Percentiles rank a stretch among this genome's conserved stretches.
Evolutionary conservation across 92 coral and sea anemone genomes (phyloP).

Genomic region (Actinernus sp.): DNA sequence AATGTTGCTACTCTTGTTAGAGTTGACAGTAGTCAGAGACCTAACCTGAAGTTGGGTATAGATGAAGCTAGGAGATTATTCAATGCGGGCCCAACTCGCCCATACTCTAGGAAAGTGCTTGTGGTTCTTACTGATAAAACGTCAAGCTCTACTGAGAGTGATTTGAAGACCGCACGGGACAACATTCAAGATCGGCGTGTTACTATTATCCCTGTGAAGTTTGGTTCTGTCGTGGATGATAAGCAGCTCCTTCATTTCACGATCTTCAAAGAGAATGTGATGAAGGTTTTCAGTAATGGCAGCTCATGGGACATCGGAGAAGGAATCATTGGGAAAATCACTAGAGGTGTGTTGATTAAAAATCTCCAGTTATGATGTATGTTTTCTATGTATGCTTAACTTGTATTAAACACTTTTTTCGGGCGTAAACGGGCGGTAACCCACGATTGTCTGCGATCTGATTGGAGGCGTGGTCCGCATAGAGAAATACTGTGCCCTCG

Average conservation of each 20-base stretch:
- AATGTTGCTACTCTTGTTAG: conserved; percentile 1
- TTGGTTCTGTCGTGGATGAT: conserved; percentile 27
- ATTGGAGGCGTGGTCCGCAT: no score
- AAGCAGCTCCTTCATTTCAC: conserved; percentile 13
- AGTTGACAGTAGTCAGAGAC: conserved; percentile 23
- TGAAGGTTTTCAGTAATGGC: background rate
- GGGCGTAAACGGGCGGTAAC: no score
- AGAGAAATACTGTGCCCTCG: no score
- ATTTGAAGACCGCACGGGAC: background rate
- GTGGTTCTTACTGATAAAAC: conserved; percentile 24
- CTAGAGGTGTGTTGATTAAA: conserved; percentile 22
- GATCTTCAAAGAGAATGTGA: conserved; percentile 14
- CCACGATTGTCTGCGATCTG: no score
- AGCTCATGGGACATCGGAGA: conserved; percentile 6
- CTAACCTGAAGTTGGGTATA: conserved; percentile 15
- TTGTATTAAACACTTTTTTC: no score
- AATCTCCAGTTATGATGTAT: no score
- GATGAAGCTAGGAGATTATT: conserved; percentile 13
- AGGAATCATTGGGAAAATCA: conserved; percentile 9
- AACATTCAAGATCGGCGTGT: conserved; percentile 20
- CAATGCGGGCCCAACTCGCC: no score
- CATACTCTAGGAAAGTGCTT: no score
- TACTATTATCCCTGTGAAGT: conserved; percentile 27
- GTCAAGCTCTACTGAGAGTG: background rate
- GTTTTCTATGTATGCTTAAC: no score